Base-by-base conservation (phyloP, 2,888 invertebrate species). In the Smittia aterrima region DNA sequence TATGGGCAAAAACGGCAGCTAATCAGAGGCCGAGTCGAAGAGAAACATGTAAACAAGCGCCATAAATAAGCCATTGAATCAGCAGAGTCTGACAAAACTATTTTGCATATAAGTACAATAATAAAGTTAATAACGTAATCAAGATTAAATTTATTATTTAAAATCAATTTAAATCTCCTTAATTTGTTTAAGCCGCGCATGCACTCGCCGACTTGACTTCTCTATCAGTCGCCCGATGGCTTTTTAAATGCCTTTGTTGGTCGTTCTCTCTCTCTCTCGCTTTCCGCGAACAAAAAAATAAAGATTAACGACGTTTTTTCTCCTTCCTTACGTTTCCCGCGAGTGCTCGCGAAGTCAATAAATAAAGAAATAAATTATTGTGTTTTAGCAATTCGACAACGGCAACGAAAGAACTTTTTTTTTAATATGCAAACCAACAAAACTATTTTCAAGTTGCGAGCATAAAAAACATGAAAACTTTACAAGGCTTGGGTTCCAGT, bases 111-210 rank as follows among this genome's bases (percentile, higher is more conserved):
- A 47, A 11, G 47, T 47, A 47, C 16, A 47, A 70, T 70, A 70
- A 70, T 70, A 72, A 62, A 62, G 72, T 72, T 58, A 72, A 72
- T 72, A 72, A 72, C 62, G 72, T 72, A 72, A 72, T 72, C 72
- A 72, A 72, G 72, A 72, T 72, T 72, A 40, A 72, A 72, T 62
- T 72, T 71, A 72, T 72, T 62, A 62, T 72, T 72, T 62, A 72
- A 72, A 72, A 72, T 72, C 72, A 72, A 72, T 72, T 72, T 72
- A 62, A 72, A 72, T 72, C 70, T 70, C 62, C 72, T 72, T 72
- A 72, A 72, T 72, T 72, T 72, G 72, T 62, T 72, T 72, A 32
- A 72, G 32, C 32, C 54, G 54, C n/a, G n/a, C 72, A 62, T 62
- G 62, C 58, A 18, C 20, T 18, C 58, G 11, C 2, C 47, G 62